Conservation (phyloP, 2,113 vertebrate species). For the Ia io region DNA sequence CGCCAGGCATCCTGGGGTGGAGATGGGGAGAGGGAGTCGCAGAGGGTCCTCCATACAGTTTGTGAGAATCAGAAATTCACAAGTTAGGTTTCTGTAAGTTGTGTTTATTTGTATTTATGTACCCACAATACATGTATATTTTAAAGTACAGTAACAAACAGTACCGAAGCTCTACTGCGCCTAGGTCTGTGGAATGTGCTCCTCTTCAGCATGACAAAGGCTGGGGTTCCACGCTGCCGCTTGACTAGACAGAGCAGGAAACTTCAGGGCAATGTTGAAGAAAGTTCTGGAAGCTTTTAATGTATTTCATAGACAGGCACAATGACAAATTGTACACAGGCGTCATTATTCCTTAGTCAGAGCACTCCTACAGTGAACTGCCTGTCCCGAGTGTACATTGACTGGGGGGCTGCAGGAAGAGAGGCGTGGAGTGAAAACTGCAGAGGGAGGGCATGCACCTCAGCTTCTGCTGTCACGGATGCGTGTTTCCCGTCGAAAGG, state of each 20-base stretch:
- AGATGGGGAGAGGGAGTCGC: neutral
- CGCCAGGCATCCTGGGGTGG: neutral
- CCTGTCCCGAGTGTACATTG: neutral
- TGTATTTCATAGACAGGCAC: neutral
- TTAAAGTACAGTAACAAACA: conserved; percentile 16
- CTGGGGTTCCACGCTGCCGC: neutral
- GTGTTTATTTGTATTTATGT: neutral
- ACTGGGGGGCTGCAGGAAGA: neutral
- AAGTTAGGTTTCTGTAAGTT: neutral
- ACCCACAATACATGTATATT: neutral
- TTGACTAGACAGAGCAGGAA: neutral
- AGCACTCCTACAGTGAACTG: neutral
- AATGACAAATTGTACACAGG: neutral
- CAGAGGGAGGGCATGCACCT: no score
- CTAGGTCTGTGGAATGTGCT: neutral
- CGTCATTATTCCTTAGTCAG: neutral
- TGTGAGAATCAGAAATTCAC: neutral
- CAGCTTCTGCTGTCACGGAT: neutral
- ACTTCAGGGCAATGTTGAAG: neutral
- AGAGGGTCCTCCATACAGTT: neutral
- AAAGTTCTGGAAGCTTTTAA: neutral
- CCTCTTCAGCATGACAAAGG: neutral
- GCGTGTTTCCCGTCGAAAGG: neutral
- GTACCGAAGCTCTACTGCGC: neutral
- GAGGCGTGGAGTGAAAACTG: neutral